phyloP scores from a whole-genome alignment of 2,113 vertebrate species.

The Melierax canorus region DNA sequence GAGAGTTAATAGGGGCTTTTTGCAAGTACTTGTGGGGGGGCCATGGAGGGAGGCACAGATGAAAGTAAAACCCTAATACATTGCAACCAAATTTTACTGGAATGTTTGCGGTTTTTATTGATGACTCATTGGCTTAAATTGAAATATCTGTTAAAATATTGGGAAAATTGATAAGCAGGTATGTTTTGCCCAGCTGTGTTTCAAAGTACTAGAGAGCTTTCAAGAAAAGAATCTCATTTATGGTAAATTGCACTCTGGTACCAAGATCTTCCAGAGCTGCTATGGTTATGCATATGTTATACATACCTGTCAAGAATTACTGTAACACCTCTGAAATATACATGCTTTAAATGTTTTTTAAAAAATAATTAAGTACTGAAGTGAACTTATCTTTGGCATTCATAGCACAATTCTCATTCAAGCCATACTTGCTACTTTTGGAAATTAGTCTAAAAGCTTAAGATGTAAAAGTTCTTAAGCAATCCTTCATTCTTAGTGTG shows the following conservation, averaged over 20 bases:
- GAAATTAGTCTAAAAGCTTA: not conserved
- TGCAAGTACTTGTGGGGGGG: not conserved
- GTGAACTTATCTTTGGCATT: not conserved
- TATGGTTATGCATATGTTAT: not conserved
- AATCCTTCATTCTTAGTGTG: not conserved
- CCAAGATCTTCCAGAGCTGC: not conserved
- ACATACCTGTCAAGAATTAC: not conserved
- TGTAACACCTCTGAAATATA: not conserved
- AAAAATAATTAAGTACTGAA: not conserved
- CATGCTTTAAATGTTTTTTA: not conserved
- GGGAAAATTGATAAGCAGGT: not conserved
- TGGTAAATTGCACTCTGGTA: not conserved
- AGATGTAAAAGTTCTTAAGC: not conserved
- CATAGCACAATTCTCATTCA: not conserved
- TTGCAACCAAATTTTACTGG: not conserved
- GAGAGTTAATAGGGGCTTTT: not conserved
- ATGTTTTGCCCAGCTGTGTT: not conserved
- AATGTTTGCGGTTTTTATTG: not conserved
- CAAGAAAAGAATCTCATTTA: not conserved
- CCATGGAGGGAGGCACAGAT: not conserved
- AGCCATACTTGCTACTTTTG: not conserved
- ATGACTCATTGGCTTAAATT: not conserved
- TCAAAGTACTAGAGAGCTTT: not conserved
- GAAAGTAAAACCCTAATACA: not conserved
- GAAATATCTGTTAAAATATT: not conserved